These are phyloP conservation scores for Gymnopithys bicolor DNA, from an alignment of 2,797 vertebrate genomes.

Conservation along the genomic window DNA sequence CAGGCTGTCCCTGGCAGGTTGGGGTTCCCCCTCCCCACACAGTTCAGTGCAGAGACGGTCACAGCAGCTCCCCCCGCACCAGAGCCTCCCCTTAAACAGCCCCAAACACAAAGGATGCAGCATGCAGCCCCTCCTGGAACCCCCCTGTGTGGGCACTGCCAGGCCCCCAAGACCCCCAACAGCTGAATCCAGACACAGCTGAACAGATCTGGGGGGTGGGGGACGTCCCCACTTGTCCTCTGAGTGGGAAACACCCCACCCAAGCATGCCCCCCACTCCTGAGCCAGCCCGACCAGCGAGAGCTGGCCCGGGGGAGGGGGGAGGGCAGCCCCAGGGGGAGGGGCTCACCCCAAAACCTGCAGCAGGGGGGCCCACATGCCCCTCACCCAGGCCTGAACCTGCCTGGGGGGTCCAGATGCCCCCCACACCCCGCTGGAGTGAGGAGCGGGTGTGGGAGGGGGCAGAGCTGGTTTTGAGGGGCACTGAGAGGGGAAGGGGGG, in stretches of 20 bases:
- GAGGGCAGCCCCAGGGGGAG: neutral
- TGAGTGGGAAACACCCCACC: neutral
- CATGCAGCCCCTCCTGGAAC: neutral
- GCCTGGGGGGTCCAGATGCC: neutral
- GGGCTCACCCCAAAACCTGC: neutral
- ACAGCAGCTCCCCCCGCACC: neutral
- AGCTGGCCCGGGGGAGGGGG: neutral
- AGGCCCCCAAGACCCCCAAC: neutral
- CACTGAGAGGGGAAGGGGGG: neutral
- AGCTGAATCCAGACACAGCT: neutral
- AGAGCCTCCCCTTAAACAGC: neutral
- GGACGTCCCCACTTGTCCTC: neutral
- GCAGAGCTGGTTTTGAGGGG: neutral
- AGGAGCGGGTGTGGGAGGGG: neutral
- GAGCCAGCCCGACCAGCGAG: slow-evolving; percentile 25
- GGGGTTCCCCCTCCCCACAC: neutral
- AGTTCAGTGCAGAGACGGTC: neutral
- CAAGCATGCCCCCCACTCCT: neutral
- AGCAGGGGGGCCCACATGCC: neutral
- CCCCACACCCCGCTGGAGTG: neutral
- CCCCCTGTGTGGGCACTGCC: neutral
- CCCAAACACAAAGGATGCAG: neutral
- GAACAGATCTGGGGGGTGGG: fast-evolving
- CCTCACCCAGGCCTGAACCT: fast-evolving
- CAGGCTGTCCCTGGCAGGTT: neutral